Conservation (phyloP, 1,140 invertebrate species). For the Neotoxoptera formosana region DNA sequence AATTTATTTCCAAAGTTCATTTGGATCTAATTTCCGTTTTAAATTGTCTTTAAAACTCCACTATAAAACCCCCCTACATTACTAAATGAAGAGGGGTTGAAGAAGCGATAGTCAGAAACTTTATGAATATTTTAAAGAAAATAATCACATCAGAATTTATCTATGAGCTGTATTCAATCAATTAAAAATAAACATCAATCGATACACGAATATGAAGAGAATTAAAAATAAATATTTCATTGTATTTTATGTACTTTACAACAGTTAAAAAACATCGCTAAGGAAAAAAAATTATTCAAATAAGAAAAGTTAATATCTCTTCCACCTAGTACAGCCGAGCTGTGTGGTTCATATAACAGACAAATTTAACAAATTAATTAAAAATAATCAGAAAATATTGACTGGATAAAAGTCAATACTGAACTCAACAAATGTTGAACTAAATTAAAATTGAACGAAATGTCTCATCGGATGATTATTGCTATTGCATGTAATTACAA, state of each 20-base stretch:
- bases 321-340: not conserved
- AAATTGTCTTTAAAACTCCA: no score
- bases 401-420: not conserved
- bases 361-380: not conserved
- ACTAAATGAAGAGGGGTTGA: not conserved
- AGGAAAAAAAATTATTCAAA: not conserved
- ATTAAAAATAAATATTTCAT: not conserved
- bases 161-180: no score
- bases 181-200: no score
- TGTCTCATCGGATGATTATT: no score
- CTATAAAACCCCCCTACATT: no score
- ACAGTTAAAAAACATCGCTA: no score
- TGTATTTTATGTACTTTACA: not conserved
- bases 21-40: not conserved
- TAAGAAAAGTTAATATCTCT: not conserved
- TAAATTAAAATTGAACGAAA: no score
- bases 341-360: not conserved
- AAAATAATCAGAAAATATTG: not conserved
- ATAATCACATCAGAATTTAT: no score
- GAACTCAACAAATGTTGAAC: not conserved
- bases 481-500: no score
- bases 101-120: no score
- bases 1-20: no score
- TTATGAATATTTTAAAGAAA: no score
- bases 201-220: not conserved